These are phyloP conservation scores for Dryobotodes eremita DNA, from an alignment of 2,888 invertebrate species.

Conservation along the genomic window DNA sequence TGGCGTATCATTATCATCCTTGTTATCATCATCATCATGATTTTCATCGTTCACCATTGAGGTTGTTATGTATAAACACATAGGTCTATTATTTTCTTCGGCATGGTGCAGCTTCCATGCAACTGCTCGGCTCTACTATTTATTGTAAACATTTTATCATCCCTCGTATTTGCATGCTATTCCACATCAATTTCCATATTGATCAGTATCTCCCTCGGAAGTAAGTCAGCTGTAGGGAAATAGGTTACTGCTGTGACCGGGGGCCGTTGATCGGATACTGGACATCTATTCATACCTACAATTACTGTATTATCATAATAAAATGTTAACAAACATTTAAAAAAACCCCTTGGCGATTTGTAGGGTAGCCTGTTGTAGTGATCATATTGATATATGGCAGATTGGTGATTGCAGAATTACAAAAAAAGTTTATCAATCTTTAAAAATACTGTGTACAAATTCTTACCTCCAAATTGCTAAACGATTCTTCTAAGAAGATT, in stretches of 20 bases:
- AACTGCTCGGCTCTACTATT: background rate
- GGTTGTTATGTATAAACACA: background rate
- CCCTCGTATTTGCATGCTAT: constrained; percentile 53
- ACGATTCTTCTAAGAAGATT: background rate
- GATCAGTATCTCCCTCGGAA: constrained; percentile 48
- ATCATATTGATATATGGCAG: background rate
- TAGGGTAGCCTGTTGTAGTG: background rate
- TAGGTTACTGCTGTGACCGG: constrained; percentile 31
- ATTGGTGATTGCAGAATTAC: background rate
- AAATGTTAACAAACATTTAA: background rate
- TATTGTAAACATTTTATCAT: constrained; percentile 20
- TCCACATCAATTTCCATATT: constrained; percentile 62
- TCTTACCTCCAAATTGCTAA: background rate
- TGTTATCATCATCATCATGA: background rate
- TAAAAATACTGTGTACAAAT: background rate
- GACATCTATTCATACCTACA: background rate
- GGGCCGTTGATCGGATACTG: background rate
- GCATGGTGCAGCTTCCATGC: background rate
- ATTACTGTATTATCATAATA: background rate
- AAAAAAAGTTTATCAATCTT: too few species aligned
- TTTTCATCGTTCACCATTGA: background rate
- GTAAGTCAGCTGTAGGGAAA: constrained; percentile 42
- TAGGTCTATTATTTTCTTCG: background rate
- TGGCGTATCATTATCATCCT: too few species aligned
- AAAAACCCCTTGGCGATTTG: background rate